These are phyloP conservation scores for Drosophila anceps DNA, from an alignment of 2,888 invertebrate species.

Conservation along the genomic window DNA sequence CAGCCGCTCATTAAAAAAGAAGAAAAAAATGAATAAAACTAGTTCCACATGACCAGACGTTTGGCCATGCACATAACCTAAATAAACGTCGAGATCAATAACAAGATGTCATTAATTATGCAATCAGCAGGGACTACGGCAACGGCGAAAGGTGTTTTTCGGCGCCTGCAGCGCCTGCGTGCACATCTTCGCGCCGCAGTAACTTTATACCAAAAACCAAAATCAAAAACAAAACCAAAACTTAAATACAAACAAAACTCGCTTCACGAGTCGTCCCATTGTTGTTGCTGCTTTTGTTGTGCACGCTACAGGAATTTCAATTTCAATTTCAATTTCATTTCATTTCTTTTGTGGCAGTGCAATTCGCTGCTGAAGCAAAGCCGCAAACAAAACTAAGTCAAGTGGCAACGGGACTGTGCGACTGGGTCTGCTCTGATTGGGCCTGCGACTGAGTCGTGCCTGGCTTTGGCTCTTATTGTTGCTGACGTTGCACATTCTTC, in stretches of 20 bases:
- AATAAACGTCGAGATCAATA: conserved; percentile 73
- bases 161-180: conserved; percentile 43
- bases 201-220: conserved; percentile 24
- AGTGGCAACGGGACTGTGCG: conserved; percentile 51
- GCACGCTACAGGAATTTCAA: conserved; percentile 76
- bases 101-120: conserved; percentile 75
- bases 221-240: conserved; percentile 21
- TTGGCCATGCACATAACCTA: conserved; percentile 65
- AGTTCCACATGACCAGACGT: conserved; percentile 28
- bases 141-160: conserved; percentile 72
- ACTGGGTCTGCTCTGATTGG: conserved; percentile 1
- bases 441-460: conserved; percentile 19
- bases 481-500: conserved; percentile 73
- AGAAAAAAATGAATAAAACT: conserved; percentile 44
- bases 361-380: conserved; percentile 9
- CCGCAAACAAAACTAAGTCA: conserved; percentile 60
- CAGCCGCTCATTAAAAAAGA: conserved; percentile 31
- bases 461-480: conserved; percentile 49
- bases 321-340: conserved; percentile 72
- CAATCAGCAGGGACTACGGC: conserved; percentile 57
- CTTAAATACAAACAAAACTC: conserved; percentile 12
- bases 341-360: conserved; percentile 19
- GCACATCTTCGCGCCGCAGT: conserved; percentile 57
- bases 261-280: conserved; percentile 29
- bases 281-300: conserved; percentile 52